Evolutionary conservation across 2,113 vertebrate species (phyloP), one percentile per base, ranked within the genome.

Genomic region (Arvicanthis niloticus): DNA sequence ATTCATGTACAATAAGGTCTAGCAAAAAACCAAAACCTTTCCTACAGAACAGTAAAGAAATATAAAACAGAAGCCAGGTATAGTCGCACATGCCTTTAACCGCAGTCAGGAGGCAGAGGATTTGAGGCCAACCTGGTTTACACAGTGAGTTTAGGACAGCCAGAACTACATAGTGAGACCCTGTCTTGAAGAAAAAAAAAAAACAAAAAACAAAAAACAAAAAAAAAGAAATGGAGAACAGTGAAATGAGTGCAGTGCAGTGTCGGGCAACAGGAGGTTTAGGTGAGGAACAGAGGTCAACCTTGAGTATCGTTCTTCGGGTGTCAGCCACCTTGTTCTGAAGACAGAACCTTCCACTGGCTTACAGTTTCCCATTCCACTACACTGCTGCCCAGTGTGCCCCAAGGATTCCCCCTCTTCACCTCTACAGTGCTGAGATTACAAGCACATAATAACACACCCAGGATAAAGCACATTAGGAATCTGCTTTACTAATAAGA

Each of bases 1-100:
- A 51, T 62, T 87, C 78, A 86, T 0, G 62, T 75, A 10, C 31
- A 89, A 90, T 93, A 91, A 96, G 86, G 45, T 53, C 81, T 51
- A 88, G 12, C 24, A 81, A 92, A 89, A 31, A 76, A 84, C 40
- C 10, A n/a, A 88, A 81, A 16, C 42, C 17, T 89, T 93, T 76
- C 31, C 87, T 76, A 13, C 13, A 51, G 24, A 93, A 81, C 65
- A 94, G 24, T 76, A 62, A 77, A 81, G 6, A 73, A 84, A 42
- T 62, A 58, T 13, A 29, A 40, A 42, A 42, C 81, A 84, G 56
- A 84, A 84, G 24, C 56, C 56, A 62, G 21, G 56, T n/a, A 40
- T 4, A 42, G 37, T 29, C 7, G 24, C 8, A 1, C 56, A 84
- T 13, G 15, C 58, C 40, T 65, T 29, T 42, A 42, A 42, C 42